A percentile compares a stretch with the other conserved stretches of the same genome.
These are phyloP conservation scores for Allacma fusca DNA, from an alignment of 2,888 invertebrate genomes.

Conservation along the genomic window DNA sequence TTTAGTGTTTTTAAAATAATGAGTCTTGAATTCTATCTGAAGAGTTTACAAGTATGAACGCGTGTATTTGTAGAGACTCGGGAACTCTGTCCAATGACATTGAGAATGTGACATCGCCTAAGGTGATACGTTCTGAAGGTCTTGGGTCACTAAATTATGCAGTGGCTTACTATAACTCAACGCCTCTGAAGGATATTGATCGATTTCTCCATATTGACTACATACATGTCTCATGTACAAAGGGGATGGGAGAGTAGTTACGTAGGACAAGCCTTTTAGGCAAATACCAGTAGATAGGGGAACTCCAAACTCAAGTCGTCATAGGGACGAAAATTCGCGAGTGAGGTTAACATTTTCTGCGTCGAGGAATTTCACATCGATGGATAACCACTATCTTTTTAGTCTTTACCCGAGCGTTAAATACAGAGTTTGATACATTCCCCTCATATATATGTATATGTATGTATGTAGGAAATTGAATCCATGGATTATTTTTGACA, in stretches of 20 bases:
- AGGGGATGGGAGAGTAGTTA: too few species aligned
- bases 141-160: slow-evolving; percentile 40
- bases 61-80: background rate
- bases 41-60: too few species aligned
- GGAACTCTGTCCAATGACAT: background rate
- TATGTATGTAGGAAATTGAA: too few species aligned
- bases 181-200: slow-evolving; percentile 8
- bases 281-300: background rate
- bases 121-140: slow-evolving; percentile 26
- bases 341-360: slow-evolving; percentile 9
- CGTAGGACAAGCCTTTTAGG: too few species aligned
- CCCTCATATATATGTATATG: background rate
- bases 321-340: background rate
- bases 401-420: too few species aligned
- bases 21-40: too few species aligned
- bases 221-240: background rate
- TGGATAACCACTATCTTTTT: background rate
- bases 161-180: background rate
- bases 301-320: too few species aligned
- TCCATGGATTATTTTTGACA: too few species aligned
- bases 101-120: background rate
- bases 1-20: too few species aligned
- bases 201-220: background rate
- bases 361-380: background rate
- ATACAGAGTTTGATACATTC: too few species aligned